Base-by-base conservation (phyloP, 1,140 invertebrate species). In the Cardiocondyla obscurior region DNA sequence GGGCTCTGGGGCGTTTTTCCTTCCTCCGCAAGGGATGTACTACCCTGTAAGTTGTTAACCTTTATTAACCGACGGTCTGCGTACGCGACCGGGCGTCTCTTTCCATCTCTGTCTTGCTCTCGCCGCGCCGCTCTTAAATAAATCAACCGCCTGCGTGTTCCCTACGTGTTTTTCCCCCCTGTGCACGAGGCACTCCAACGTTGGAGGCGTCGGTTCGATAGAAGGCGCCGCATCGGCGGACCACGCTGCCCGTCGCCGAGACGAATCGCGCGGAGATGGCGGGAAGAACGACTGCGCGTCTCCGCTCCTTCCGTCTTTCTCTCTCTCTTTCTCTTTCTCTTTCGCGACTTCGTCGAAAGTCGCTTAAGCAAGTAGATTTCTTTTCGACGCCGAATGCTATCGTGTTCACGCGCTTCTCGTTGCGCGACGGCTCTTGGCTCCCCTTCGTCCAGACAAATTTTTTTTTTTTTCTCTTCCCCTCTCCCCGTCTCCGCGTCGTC, bases 1-100 rank as follows among this genome's bases (percentile, higher is more conserved):
- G 97, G 97, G 97, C 95, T 97, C 97, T 95, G 97, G 97, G 95
- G 97, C 97, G 94, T 98, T 97, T 95, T 97, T 97, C 95, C 96
- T 98, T 96, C 97, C 97, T 96, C 96, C 97, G 94, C 97, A 97
- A 96, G 97, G 97, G 96, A 97, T 98, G 96, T 98, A 97, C 95
- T 98, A 97, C 96, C 97, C 97, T 96, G 97, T 98, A 96, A 97
- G 97, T 97, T 44, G 25, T 44, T 5, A 82, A 77, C 58, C 30
- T 25, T 58, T 30, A 22, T 70, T 12, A 19, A 58, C 19, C 6
- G 14, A 12, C 7, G 7, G 36, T 10, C 7, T 14, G 46, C 22
- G 10, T 19, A 39, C 14, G 42, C 42, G 49, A 10, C 10, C 30
- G 28, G 16, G 25, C 3, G 42, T 67, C 49, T 53, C 46, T 74